These are phyloP conservation scores for Marmota flaviventris DNA, from an alignment of 2,113 vertebrate genomes.

Conservation along the genomic window DNA sequence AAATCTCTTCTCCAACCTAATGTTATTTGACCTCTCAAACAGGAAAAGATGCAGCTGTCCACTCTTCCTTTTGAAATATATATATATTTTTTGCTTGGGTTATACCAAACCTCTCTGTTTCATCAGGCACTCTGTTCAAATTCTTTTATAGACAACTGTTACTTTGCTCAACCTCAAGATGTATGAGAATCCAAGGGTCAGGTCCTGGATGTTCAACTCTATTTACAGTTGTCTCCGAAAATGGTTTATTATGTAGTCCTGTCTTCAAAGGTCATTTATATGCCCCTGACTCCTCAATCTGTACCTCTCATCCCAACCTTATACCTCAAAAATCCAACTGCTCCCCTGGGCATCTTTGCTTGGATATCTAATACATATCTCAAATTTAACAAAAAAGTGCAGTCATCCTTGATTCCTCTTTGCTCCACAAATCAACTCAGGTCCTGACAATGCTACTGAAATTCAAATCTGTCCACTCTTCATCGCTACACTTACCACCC, in stretches of 20 bases:
- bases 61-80: background rate
- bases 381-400: background rate
- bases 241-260: background rate
- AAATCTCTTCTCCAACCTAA: background rate
- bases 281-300: background rate
- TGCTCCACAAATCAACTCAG: background rate
- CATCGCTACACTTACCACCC: too few species aligned
- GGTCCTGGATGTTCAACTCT: background rate
- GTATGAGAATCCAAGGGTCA: background rate
- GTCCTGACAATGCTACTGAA: background rate
- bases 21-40: background rate
- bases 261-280: background rate
- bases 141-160: background rate
- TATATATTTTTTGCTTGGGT: background rate
- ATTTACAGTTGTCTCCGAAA: background rate
- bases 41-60: background rate
- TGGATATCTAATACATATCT: background rate
- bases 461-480: background rate
- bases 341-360: background rate
- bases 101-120: background rate
- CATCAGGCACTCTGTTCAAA: background rate
- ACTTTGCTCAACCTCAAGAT: background rate
- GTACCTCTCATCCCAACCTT: background rate
- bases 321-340: background rate
- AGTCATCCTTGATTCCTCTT: background rate